Evolutionary conservation across 1,140 invertebrate genomes (phyloP), one percentile per base, ranked within the genome.

Genomic region (Ceratina australensis): DNA sequence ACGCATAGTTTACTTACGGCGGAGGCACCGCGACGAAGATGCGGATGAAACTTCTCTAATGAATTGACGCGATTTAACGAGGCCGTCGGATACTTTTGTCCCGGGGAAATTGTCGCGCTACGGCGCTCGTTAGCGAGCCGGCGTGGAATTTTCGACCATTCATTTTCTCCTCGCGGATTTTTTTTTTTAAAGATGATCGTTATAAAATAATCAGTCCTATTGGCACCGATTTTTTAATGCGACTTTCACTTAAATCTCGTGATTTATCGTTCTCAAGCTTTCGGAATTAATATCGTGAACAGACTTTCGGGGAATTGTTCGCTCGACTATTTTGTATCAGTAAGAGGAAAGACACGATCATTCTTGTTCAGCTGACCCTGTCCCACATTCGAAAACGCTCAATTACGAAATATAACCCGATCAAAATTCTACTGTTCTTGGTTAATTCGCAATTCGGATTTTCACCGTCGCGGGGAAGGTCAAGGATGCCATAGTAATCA

Each of bases 361-460:
- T 87, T 86, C 81, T 84, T 76, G 69, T 79, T 77, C 59, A 33
- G 52, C 20, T 77, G 83, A 84, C 85, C 86, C 80, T 87, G 86
- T 77, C 80, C 83, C 59, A 87, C 66, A 87, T 86, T 75, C 72
- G 33, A 24, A 20, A n/a, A n/a, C n/a, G 15, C 12, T 22, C 54
- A 60, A 50, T 69, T 76, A 60, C 73, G 56, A 76, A 68, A 76
- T 22, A 47, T 56, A 26, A 47, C 16, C 28, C 28, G 66, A 61
- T 71, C 66, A 42, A 71, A 76, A 69, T 20, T 61, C 26, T 61
- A 61, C 15, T 18, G 13, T 64, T 18, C 33, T 24, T 26, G 10
- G 26, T 61, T 12, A 47, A 68, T 42, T 18, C 26, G 16, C 26
- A 7, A 50, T 33, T 49, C 8, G 22, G 15, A 20, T 12, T 54